Conservation (phyloP, 2,113 vertebrate genomes). For the Python bivittatus region DNA sequence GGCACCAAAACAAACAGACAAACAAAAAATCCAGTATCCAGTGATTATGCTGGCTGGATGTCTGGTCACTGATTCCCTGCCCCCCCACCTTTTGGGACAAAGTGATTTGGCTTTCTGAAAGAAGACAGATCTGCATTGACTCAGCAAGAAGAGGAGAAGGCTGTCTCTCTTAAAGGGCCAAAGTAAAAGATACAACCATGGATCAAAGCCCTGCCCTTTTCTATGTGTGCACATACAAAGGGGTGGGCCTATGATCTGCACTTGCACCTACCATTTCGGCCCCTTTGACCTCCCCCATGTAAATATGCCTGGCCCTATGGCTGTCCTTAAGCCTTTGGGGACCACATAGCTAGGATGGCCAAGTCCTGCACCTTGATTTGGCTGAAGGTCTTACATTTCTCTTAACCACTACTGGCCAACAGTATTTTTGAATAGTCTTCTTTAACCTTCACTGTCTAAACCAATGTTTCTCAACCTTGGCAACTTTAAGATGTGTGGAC, state of each 20-base stretch:
- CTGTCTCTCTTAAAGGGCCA: background rate
- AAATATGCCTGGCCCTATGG: too few species aligned
- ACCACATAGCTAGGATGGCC: background rate
- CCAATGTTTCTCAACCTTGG: background rate
- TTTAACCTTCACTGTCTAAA: conserved; percentile 31
- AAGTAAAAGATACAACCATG: background rate
- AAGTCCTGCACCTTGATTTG: background rate
- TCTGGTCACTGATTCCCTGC: background rate
- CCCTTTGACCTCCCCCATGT: background rate
- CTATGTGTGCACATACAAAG: background rate
- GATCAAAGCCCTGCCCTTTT: background rate
- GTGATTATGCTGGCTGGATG: background rate
- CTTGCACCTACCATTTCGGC: background rate
- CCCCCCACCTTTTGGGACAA: background rate
- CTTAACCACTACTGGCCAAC: conserved; percentile 8
- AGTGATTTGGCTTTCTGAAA: background rate
- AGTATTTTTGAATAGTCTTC: conserved; percentile 24
- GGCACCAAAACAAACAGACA: background rate
- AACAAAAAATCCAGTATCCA: background rate
- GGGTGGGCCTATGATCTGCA: background rate
- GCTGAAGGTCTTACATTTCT: background rate
- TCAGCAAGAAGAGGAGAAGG: background rate
- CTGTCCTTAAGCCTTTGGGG: background rate
- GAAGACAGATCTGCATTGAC: background rate
- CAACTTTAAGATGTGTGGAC: too few species aligned